Conservation (phyloP, 1,140 invertebrate species). For the Aphelinus atriplicis region DNA sequence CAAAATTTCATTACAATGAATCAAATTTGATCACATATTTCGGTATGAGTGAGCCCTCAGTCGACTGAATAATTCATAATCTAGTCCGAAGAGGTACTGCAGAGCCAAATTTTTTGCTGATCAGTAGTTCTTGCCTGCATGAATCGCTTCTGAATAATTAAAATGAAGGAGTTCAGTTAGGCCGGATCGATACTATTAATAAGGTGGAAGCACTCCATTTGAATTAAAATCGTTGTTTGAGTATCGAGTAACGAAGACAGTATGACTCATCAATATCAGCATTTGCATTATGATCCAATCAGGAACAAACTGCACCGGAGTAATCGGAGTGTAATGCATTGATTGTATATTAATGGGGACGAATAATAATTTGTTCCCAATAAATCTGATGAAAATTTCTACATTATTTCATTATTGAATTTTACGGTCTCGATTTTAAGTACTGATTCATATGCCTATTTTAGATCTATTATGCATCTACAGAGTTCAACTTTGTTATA, state of each 20-base stretch:
- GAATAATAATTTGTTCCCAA: no score
- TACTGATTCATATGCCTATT: no score
- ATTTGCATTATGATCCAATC: slow-evolving; percentile 21
- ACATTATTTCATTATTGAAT: no score
- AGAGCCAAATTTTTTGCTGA: background rate
- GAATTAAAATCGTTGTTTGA: slow-evolving; percentile 23
- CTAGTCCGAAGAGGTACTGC: background rate
- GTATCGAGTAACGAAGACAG: slow-evolving; percentile 19
- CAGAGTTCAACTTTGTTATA: no score
- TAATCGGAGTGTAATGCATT: background rate
- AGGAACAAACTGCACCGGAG: background rate
- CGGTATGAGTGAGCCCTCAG: background rate
- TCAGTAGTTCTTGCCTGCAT: background rate
- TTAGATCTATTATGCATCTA: no score
- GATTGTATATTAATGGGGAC: slow-evolving; percentile 4
- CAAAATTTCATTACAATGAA: background rate
- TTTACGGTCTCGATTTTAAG: no score
- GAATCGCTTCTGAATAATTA: slow-evolving; percentile 21
- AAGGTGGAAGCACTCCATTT: slow-evolving; percentile 17
- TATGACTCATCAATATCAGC: slow-evolving; percentile 6
- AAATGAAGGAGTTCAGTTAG: background rate
- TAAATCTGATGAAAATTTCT: no score
- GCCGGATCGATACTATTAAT: slow-evolving; percentile 15
- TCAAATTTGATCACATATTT: background rate
- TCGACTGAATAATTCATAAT: background rate